Conservation (phyloP, 2,888 invertebrate species). For the Pristionchus arcanus region DNA sequence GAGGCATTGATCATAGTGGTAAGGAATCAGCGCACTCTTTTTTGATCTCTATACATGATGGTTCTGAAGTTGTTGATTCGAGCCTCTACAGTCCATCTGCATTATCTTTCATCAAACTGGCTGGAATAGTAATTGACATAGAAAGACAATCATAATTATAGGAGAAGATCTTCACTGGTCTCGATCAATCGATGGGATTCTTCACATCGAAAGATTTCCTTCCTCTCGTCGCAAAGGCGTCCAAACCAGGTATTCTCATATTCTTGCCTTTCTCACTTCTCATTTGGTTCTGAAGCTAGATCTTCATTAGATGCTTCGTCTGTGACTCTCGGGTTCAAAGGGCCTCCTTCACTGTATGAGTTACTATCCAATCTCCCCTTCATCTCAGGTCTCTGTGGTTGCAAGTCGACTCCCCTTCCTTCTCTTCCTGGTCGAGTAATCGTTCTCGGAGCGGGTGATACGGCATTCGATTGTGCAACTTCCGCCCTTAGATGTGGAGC, state of each 20-base stretch:
- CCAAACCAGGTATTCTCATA: conserved; percentile 87
- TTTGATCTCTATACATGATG: no score
- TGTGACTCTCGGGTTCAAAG: no score
- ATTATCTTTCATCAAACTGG: no score
- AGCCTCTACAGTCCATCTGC: no score
- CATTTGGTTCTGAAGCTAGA: no score
- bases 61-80: no score
- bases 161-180: conserved; percentile 80
- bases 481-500: conserved; percentile 94
- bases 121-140: neutral
- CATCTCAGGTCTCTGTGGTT: conserved; percentile 87
- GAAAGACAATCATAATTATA: neutral
- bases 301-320: no score
- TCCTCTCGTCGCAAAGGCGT: conserved; percentile 90
- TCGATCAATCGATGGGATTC: conserved; percentile 90
- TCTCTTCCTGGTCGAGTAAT: conserved; percentile 89
- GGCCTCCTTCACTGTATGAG: neutral
- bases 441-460: conserved; percentile 94
- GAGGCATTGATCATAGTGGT: no score
- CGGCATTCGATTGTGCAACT: conserved; percentile 99
- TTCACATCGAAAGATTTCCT: conserved; percentile 95
- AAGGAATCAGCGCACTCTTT: no score
- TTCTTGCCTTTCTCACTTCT: neutral
- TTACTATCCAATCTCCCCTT: neutral
- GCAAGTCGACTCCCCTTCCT: conserved; percentile 86